Conservation (phyloP, 2,797 vertebrate genomes). For the Oreochromis grahami region DNA sequence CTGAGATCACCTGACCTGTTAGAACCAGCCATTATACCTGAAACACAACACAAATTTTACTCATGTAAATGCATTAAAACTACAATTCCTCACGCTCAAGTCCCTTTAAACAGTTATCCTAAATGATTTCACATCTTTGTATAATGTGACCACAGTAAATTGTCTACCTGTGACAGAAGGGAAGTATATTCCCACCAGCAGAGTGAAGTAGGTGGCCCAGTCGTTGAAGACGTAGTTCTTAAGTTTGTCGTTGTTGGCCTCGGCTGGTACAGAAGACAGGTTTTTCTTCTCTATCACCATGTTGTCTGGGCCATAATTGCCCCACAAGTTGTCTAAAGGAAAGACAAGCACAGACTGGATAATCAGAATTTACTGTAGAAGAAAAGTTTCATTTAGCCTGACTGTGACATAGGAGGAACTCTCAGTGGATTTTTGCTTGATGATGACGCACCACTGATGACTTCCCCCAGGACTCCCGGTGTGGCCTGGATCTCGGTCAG, state of each 20-base stretch:
- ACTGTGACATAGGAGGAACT: background rate
- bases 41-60: background rate
- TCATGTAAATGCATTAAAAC: background rate
- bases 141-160: background rate
- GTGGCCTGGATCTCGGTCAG: constrained; percentile 86
- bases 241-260: constrained; percentile 25
- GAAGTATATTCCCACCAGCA: constrained; percentile 95
- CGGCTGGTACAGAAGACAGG: constrained; percentile 39
- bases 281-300: constrained; percentile 77
- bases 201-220: constrained; percentile 88
- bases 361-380: background rate
- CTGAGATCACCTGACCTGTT: constrained; percentile 92
- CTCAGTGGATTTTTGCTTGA: rapidly evolving
- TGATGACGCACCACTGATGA: constrained; percentile 78
- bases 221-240: constrained; percentile 83
- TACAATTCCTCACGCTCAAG: background rate
- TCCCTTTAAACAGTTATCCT: rapidly evolving
- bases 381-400: background rate
- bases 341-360: background rate
- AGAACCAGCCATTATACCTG: constrained; percentile 97
- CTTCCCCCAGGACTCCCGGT: constrained; percentile 84
- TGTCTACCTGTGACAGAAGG: constrained; percentile 92
- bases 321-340: constrained; percentile 88
- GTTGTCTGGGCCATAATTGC: constrained; percentile 76
- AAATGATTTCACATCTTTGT: background rate